These are phyloP conservation scores for Bombylius major DNA, from an alignment of 2,888 invertebrate species.

Conservation along the genomic window DNA sequence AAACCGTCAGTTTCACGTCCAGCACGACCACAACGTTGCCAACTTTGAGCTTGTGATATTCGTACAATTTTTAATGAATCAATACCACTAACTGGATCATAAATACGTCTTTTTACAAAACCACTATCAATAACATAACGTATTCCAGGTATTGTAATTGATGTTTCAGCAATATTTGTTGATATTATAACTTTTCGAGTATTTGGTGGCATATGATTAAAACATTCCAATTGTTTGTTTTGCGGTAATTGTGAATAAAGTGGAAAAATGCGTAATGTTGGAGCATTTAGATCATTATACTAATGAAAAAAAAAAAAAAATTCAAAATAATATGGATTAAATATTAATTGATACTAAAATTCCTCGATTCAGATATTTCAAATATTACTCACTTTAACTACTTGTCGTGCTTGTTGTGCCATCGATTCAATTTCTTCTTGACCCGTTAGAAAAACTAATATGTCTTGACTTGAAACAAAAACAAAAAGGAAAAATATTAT, in stretches of 20 bases:
- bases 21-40: slow-evolving; percentile 86
- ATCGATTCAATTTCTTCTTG: slow-evolving; percentile 94
- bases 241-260: slow-evolving; percentile 86
- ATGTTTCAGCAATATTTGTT: slow-evolving; percentile 97
- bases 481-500: slow-evolving; percentile 1
- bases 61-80: slow-evolving; percentile 69
- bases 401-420: slow-evolving; percentile 57
- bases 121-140: slow-evolving; percentile 87
- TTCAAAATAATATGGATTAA: background rate
- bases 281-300: slow-evolving; percentile 46
- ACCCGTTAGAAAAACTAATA: slow-evolving; percentile 87
- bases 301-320: slow-evolving; percentile 25
- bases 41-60: slow-evolving; percentile 83
- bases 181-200: slow-evolving; percentile 84
- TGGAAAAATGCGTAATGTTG: slow-evolving; percentile 65
- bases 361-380: too few relatives aligned
- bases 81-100: slow-evolving; percentile 67
- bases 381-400: slow-evolving; percentile 45
- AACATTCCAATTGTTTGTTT: slow-evolving; percentile 76
- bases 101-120: slow-evolving; percentile 78
- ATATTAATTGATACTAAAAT: background rate
- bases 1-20: slow-evolving; percentile 75
- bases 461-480: slow-evolving; percentile 59
- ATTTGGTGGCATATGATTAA: slow-evolving; percentile 56
- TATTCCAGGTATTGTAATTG: slow-evolving; percentile 87